phyloP scores from a whole-genome alignment of 2,888 invertebrate species.

The Petrophora chlorosata region DNA sequence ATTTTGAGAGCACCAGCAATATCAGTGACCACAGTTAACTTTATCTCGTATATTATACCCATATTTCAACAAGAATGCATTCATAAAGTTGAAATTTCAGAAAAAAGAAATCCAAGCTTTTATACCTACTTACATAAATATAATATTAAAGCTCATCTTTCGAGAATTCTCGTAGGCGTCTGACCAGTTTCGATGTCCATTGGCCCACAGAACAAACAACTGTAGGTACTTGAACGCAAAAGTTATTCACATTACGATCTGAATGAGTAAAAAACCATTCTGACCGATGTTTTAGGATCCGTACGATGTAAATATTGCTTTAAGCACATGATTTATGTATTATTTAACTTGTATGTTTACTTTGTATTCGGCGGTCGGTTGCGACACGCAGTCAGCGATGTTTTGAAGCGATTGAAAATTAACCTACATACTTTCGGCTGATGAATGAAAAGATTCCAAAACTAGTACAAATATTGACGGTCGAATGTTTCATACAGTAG shows the following conservation, averaged over 20 bases:
- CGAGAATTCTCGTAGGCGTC: constrained; percentile 57
- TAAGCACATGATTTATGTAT: constrained; percentile 65
- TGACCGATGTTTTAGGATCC: constrained; percentile 61
- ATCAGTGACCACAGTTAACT: constrained; percentile 11
- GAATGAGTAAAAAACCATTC: constrained; percentile 40
- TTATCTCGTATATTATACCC: constrained; percentile 10
- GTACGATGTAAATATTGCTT: constrained; percentile 66
- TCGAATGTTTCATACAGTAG: constrained; percentile 11
- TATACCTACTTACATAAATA: no score
- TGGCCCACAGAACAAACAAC: no score
- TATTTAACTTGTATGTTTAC: constrained; percentile 63
- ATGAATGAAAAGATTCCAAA: constrained; percentile 19
- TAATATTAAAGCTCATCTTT: constrained; percentile 34
- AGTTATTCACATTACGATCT: constrained; percentile 41
- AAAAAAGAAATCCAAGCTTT: constrained; percentile 42
- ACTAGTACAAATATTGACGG: constrained; percentile 17
- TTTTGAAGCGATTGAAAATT: constrained; percentile 20
- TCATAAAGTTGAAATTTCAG: neutral
- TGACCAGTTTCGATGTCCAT: constrained; percentile 58
- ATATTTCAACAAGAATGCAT: constrained; percentile 7
- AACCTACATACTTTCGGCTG: constrained; percentile 11
- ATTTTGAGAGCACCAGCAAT: constrained; percentile 14
- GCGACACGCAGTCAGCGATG: constrained; percentile 39
- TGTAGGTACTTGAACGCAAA: constrained; percentile 37
- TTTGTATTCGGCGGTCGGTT: constrained; percentile 42